A percentile compares a stretch with the other conserved stretches of the same genome.
phyloP scores from a whole-genome alignment of 2,888 invertebrate genomes.

The Griposia aprilina region DNA sequence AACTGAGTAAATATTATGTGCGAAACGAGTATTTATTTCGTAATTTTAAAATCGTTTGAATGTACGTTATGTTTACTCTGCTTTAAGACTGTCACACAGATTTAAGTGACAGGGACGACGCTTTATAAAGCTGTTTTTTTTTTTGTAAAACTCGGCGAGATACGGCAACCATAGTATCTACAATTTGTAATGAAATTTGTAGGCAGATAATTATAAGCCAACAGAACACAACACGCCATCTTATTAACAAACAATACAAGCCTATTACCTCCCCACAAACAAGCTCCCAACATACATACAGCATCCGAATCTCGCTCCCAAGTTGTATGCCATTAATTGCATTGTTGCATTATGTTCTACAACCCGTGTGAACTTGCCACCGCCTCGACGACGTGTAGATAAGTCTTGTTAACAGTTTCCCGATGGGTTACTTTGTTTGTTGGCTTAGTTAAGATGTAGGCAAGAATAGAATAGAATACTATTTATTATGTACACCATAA shows the following conservation, averaged over 20 bases:
- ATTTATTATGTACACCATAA: too few relatives aligned
- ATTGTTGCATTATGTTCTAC: constrained; percentile 36
- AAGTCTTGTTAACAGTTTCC: constrained; percentile 42
- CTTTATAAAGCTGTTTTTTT: too few relatives aligned
- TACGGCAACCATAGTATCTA: too few relatives aligned
- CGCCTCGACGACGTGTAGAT: constrained; percentile 3
- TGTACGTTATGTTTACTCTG: too few relatives aligned
- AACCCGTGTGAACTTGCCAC: constrained; percentile 7
- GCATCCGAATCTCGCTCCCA: not conserved
- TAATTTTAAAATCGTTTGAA: too few relatives aligned
- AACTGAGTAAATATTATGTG: too few relatives aligned
- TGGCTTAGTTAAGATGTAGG: constrained; percentile 4
- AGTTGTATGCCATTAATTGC: constrained; percentile 30
- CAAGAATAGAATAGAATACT: too few relatives aligned
- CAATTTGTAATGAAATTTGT: not conserved
- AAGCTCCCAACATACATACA: constrained; percentile 1
- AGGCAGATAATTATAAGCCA: not conserved
- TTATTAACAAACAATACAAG: constrained; percentile 18
- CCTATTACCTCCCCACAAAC: constrained; percentile 9
- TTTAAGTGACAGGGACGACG: too few relatives aligned
- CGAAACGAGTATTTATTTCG: too few relatives aligned
- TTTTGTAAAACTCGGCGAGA: too few relatives aligned
- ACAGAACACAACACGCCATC: not conserved
- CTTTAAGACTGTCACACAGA: too few relatives aligned
- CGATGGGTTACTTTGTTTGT: constrained; percentile 24